Evolutionary conservation across 2,888 invertebrate genomes (phyloP), one percentile per base, ranked within the genome.

Genomic region (Mamestra brassicae): DNA sequence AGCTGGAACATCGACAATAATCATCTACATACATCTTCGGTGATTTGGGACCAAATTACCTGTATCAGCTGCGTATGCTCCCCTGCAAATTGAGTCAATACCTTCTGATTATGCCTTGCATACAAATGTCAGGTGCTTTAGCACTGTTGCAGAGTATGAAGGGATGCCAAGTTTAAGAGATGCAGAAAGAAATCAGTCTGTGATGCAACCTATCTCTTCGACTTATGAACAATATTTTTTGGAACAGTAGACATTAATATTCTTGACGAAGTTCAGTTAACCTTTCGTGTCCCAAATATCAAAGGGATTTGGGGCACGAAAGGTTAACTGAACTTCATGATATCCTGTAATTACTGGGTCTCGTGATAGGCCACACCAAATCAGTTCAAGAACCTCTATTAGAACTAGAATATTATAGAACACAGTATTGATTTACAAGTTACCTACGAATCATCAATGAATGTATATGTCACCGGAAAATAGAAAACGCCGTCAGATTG

Each of bases 361-460:
- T 36, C 77, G 69, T 81, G 77, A 69, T 76, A 45, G 82, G 82
- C 64, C 76, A 81, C 26, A 75, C 26, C 13, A 66, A 66, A 62
- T 66, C 50, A 66, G 36, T 45, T 54, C 50, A 34, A 62, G 47
- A 42, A 54, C 47, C 2, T 8, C 10, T n/a, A n/a, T n/a, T n/a
- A n/a, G n/a, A 13, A 45, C 55, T 52, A 54, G 38, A 66, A 81
- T 67, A 75, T 54, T 36, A 50, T 5, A 80, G 13, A 6, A 34
- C 47, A 1, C 7, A n/a, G 54, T 68, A 81, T 64, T 34, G 58
- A 76, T 81, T 64, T 45, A 61, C n/a, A 45, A 6, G 15, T 38
- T 62, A 38, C 58, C 26, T 26, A 26, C 50, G 13, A 13, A 55
- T 50, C 15, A 36, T n/a, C 60, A 52, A 61, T 36, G 60, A 60